Evolutionary conservation across 2,797 vertebrate species (phyloP).

Genomic region (Discoglossus pictus): DNA sequence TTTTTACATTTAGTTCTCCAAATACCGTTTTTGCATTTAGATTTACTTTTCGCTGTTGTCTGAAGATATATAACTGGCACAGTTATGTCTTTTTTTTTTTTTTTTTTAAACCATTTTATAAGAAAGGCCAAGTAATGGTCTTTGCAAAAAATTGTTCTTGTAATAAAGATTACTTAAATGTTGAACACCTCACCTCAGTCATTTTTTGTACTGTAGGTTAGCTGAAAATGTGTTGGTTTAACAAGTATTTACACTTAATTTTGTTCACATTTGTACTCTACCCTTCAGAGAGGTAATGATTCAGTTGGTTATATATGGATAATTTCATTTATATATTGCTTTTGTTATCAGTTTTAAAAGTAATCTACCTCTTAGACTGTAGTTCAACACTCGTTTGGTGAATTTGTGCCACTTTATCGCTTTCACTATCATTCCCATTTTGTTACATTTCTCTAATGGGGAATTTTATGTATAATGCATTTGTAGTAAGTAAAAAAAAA

Average conservation of each 20-base stretch:
- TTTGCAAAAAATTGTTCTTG: constrained; percentile 54
- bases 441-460: constrained; percentile 75
- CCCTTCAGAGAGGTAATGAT: constrained; percentile 46
- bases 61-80: constrained; percentile 51
- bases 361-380: constrained; percentile 81
- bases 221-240: constrained; percentile 24
- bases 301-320: constrained; percentile 58
- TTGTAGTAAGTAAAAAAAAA: constrained; percentile 80
- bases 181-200: constrained; percentile 51
- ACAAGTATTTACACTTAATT: constrained; percentile 49
- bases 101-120: constrained; percentile 55
- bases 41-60: constrained; percentile 50
- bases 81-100: not conserved
- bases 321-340: constrained; percentile 61
- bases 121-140: constrained; percentile 53
- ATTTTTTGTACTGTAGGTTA: constrained; percentile 50
- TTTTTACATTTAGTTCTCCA: constrained; percentile 43
- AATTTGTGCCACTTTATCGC: constrained; percentile 72
- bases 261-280: constrained; percentile 51
- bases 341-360: constrained; percentile 67
- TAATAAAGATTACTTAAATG: constrained; percentile 51
- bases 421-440: constrained; percentile 77
- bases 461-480: constrained; percentile 76
- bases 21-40: constrained; percentile 55
- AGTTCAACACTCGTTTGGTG: constrained; percentile 72